phyloP scores from a whole-genome alignment of 1,140 invertebrate species.

The Drosophila seguyi region DNA sequence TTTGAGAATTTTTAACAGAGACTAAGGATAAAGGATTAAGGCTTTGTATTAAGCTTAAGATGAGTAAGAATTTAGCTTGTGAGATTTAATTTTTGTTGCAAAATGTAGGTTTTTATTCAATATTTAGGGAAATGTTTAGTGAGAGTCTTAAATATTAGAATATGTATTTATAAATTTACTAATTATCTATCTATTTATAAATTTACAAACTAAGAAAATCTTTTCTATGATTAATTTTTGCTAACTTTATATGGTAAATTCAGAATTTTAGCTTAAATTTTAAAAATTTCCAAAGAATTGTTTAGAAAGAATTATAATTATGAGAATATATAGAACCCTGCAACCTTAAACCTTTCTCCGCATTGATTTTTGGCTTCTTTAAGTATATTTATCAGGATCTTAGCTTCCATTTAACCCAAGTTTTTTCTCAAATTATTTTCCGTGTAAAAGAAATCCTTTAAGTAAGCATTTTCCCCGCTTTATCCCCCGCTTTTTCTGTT shows the following conservation, averaged over 20 bases:
- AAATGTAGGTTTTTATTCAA: no score
- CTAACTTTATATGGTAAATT: no score
- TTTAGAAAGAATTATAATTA: background rate
- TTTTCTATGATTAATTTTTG: no score
- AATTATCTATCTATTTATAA: no score
- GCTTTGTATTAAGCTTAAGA: no score
- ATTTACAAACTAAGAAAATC: no score
- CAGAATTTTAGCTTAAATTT: no score
- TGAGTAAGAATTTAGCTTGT: background rate
- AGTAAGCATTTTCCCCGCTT: conserved; percentile 1
- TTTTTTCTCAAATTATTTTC: background rate
- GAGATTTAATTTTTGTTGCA: background rate
- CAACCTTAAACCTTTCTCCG: no score
- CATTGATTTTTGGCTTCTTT: background rate
- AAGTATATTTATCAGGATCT: background rate
- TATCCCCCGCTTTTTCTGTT: background rate
- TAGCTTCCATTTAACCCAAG: background rate
- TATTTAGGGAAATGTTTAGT: background rate
- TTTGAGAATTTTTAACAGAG: background rate
- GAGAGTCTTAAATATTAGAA: no score
- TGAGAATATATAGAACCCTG: background rate
- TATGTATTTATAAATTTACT: no score
- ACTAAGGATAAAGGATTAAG: background rate
- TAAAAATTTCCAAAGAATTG: no score
- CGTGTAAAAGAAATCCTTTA: background rate